phyloP scores from a whole-genome alignment of 2,888 invertebrate genomes.

The Phyllotreta cruciferae region DNA sequence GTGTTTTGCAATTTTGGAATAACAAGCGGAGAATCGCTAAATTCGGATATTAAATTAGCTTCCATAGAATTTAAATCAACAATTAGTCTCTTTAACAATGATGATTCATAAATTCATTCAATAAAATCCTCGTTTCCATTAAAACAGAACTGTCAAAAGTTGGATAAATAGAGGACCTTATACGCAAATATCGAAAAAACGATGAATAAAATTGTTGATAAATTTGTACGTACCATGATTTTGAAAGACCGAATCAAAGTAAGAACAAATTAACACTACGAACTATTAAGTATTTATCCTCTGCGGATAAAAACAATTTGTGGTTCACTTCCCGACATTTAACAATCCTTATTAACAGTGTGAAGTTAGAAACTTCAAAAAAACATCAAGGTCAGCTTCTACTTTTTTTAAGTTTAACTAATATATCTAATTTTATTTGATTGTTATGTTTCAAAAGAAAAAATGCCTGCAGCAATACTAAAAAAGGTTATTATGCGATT shows the following conservation, averaged over 20 bases:
- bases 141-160: conserved; percentile 24
- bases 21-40: neutral
- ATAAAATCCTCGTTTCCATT: conserved; percentile 16
- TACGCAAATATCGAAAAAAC: neutral
- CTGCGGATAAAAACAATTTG: conserved; percentile 13
- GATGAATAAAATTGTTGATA: conserved; percentile 12
- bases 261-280: conserved; percentile 17
- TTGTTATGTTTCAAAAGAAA: too few species aligned
- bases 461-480: too few species aligned
- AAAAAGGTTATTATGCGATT: too few species aligned
- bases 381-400: conserved; percentile 13
- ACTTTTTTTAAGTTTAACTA: neutral
- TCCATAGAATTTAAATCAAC: conserved; percentile 19
- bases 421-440: neutral
- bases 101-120: conserved; percentile 1
- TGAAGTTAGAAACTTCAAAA: conserved; percentile 12
- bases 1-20: neutral
- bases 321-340: conserved; percentile 22
- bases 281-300: conserved; percentile 23
- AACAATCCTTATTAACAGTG: conserved; percentile 8
- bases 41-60: neutral
- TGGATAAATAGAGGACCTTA: neutral
- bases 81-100: conserved; percentile 6
- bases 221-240: conserved; percentile 36
- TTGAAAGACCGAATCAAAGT: conserved; percentile 14